Evolutionary conservation across 2,888 invertebrate species (phyloP).

Genomic region (Cecidostiba fungosa): DNA sequence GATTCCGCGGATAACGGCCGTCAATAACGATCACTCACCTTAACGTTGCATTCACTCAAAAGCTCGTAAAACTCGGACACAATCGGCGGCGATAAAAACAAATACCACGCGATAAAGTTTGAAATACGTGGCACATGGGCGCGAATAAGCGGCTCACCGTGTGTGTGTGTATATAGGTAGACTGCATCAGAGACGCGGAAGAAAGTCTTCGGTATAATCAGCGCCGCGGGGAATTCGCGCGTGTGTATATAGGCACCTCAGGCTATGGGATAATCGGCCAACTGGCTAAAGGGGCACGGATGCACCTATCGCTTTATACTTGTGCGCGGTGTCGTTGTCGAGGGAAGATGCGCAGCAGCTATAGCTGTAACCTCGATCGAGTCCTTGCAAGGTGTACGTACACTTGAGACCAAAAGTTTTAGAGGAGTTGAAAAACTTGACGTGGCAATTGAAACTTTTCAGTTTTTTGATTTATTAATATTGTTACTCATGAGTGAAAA

Average conservation of each 20-base stretch:
- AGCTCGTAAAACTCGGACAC: conserved; percentile 18
- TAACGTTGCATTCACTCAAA: conserved; percentile 19
- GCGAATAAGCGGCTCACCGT: conserved; percentile 17
- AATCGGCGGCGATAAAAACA: conserved; percentile 31
- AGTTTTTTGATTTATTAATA: too few relatives aligned
- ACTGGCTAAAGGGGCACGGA: conserved; percentile 74
- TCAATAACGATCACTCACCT: background rate
- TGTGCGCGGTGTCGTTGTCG: conserved; percentile 66
- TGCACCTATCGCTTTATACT: conserved; percentile 14
- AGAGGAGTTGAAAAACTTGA: background rate
- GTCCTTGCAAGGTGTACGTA: conserved; percentile 63
- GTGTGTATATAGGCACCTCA: background rate
- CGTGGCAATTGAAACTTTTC: background rate
- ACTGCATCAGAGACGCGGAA: background rate
- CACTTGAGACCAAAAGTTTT: conserved; percentile 31
- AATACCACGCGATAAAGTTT: conserved; percentile 45
- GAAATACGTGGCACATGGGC: conserved; percentile 19
- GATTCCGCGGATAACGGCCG: background rate
- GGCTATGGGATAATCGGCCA: conserved; percentile 70
- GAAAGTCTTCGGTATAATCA: conserved; percentile 23
- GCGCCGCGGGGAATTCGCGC: background rate
- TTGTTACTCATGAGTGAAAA: too few relatives aligned
- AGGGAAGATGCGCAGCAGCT: conserved; percentile 72
- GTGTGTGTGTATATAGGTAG: background rate
- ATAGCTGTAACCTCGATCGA: conserved; percentile 75